Evolutionary conservation across 2,113 vertebrate genomes (phyloP), one percentile per base, ranked within the genome.

Genomic region (Xenopus laevis): DNA sequence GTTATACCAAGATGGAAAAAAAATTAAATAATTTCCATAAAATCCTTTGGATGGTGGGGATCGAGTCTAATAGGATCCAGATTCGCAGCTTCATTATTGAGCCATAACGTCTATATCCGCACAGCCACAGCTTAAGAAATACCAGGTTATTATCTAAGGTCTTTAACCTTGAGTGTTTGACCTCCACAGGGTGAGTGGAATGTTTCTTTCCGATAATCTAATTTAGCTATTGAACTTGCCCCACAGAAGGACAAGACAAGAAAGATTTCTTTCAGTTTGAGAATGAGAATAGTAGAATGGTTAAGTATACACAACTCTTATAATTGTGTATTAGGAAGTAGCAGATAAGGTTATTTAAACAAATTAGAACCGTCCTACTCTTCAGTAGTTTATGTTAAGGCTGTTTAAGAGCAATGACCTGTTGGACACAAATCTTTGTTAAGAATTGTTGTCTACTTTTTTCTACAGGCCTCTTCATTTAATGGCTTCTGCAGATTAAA

Each of bases 1-100:
- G 16, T 58, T 55, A 27, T 0, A 1, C 47, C 33, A 59, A 33
- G 65, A 65, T 66, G 60, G 21, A 23, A 52, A 44, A 0, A 0
- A 23, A 72, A 65, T 78, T 80, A 6, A 40, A 63, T 1, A 13
- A 82, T 83, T 84, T 82, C 77, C 78, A 82, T 27, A 3, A 23
- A 21, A 65, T 69, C 52, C 15, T 79, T 81, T 81, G 62, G 57
- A 64, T 75, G 47, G 77, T 69, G 23, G 40, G 23, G 12, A 74
- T 75, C 30, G 10, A 9, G 15, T 9, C 47, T 79, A 76, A 80
- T 75, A 46, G 21, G 13, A 47, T 62, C 69, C 13, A 60, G 68
- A 20, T 18, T 77, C 61, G 10, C 2, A 0, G 57, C 30, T 47
- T 10, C 46, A 3, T 30, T 72, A 71, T 17, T 67, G 16, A 20